Evolutionary conservation across 2,113 vertebrate species (phyloP).

Genomic region (Dicaeum eximium): DNA sequence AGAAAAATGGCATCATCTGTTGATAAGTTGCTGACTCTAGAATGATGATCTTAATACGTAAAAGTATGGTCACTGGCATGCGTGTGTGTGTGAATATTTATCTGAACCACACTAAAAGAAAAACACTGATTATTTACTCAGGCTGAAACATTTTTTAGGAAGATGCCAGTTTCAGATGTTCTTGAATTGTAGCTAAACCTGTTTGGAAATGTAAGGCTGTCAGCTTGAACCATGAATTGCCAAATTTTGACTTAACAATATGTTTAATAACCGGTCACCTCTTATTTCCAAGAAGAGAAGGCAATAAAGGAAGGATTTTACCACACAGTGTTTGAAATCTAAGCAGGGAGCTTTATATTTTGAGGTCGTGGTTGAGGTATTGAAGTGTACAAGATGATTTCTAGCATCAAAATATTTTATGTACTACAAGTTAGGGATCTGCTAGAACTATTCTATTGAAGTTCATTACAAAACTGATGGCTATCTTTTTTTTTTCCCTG

Average conservation of each 20-base stretch:
- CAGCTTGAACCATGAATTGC: background rate
- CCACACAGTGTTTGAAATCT: background rate
- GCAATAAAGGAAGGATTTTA: background rate
- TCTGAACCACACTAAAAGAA: background rate
- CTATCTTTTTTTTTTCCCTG: background rate
- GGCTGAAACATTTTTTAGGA: background rate
- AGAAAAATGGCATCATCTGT: background rate
- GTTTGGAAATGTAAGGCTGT: background rate
- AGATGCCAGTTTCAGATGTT: background rate
- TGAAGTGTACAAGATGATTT: background rate
- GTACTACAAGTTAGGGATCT: background rate
- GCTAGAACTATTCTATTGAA: background rate
- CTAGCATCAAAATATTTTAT: background rate
- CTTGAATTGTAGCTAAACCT: background rate
- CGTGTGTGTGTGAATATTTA: background rate
- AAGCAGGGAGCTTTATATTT: background rate
- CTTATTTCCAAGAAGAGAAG: background rate
- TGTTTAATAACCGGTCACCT: background rate
- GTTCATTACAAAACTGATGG: background rate
- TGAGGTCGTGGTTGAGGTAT: background rate
- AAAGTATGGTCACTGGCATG: background rate
- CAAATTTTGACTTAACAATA: background rate
- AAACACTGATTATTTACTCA: background rate
- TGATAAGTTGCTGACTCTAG: background rate
- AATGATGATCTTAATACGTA: background rate